Evolutionary conservation across 2,888 invertebrate genomes (phyloP).

Genomic region (Lasioglossum pauxillum): DNA sequence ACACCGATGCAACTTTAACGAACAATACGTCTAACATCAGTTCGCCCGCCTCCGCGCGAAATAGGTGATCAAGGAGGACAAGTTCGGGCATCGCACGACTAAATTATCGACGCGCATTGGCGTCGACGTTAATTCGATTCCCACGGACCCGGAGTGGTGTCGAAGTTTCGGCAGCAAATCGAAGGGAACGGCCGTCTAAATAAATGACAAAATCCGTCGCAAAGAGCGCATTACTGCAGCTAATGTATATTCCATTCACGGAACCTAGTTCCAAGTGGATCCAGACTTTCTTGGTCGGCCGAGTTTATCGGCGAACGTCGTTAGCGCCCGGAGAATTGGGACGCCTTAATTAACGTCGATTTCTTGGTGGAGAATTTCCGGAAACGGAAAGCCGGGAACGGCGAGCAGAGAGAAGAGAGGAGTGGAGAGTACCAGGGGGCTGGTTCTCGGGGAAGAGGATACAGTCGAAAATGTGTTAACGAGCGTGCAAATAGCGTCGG

Average conservation of each 20-base stretch:
- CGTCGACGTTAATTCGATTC: constrained; percentile 6
- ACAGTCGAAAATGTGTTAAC: constrained; percentile 75
- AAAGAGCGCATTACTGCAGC: constrained; percentile 12
- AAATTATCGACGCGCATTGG: constrained; percentile 2
- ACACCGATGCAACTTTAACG: not conserved
- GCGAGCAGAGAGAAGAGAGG: not conserved
- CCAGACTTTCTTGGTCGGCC: constrained; percentile 43
- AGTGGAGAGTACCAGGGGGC: not conserved
- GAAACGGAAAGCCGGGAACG: constrained; percentile 38
- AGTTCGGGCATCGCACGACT: not conserved
- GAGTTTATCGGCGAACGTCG: constrained; percentile 58
- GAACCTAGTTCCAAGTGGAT: constrained; percentile 37
- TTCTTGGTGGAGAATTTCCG: constrained; percentile 55
- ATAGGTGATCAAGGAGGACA: not conserved
- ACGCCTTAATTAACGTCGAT: constrained; percentile 61
- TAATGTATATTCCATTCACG: constrained; percentile 49
- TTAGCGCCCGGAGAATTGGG: constrained; percentile 57
- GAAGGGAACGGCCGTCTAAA: not conserved
- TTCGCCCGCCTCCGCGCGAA: not conserved
- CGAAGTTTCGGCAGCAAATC: constrained; percentile 5
- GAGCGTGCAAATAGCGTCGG: constrained; percentile 72
- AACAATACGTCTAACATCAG: not conserved
- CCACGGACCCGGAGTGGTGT: not conserved
- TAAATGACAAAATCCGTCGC: constrained; percentile 24
- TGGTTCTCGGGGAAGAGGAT: constrained; percentile 37